Evolutionary conservation across 92 coral and sea anemone species (phyloP).

Genomic region (Epizoanthus scotinus): DNA sequence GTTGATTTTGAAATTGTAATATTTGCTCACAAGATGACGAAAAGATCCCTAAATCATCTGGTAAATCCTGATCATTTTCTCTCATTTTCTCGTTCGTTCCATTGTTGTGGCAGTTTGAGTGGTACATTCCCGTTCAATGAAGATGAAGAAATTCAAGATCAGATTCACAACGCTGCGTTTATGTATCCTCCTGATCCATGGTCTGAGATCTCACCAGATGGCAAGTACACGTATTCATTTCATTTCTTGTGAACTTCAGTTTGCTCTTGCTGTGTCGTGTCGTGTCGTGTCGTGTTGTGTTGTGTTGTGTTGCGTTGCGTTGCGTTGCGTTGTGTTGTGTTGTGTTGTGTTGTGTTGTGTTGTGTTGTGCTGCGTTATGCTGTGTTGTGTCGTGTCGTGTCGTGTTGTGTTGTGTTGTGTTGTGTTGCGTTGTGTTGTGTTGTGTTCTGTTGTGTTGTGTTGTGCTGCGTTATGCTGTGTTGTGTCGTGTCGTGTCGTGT

Average conservation of each 20-base stretch:
- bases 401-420: neutral
- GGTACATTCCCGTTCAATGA: slow-evolving; percentile 99
- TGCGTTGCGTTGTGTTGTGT: neutral
- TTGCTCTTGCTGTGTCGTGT: neutral
- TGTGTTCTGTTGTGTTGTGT: neutral
- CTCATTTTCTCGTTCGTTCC: neutral
- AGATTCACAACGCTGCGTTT: slow-evolving; percentile 94
- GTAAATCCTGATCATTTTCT: neutral
- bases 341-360: neutral
- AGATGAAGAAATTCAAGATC: slow-evolving; percentile 97
- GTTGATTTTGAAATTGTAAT: neutral
- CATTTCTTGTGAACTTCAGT: neutral
- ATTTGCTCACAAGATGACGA: neutral
- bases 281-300: no score
- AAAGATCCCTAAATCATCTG: neutral
- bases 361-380: neutral
- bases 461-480: no score
- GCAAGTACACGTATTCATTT: slow-evolving; percentile 33
- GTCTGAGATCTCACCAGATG: slow-evolving; percentile 89
- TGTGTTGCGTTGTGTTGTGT: neutral
- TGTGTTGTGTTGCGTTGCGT: neutral
- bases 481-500: no score
- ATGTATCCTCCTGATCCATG: slow-evolving; percentile 99
- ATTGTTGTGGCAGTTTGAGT: slow-evolving; percentile 69
- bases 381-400: neutral